Conservation (phyloP, 2,888 invertebrate genomes). For the Ormyrus thymus region DNA sequence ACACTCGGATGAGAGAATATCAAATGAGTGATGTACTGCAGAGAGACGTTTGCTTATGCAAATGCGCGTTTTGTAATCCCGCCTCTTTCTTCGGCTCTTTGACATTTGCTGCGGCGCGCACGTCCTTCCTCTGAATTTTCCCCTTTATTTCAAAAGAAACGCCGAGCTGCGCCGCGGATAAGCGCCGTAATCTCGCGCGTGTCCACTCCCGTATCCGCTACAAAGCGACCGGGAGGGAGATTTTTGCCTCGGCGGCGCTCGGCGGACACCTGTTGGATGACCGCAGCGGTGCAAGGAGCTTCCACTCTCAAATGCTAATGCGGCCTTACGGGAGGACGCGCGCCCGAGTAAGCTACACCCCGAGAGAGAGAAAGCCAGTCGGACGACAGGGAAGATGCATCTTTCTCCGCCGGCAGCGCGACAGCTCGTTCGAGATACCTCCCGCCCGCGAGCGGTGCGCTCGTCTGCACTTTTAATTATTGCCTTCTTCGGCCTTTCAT, state of each 20-base stretch:
- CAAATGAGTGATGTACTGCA: constrained; percentile 52
- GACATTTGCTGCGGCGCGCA: constrained; percentile 15
- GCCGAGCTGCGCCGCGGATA: constrained; percentile 7
- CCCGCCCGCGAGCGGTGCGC: too few species aligned
- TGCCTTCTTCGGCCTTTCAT: too few species aligned
- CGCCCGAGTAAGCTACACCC: constrained; percentile 29
- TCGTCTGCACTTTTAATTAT: too few species aligned
- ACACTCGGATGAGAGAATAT: constrained; percentile 26
- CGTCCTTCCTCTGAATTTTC: not conserved
- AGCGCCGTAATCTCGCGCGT: constrained; percentile 25
- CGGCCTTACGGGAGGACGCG: constrained; percentile 36
- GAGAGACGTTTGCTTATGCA: constrained; percentile 61
- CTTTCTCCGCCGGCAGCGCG: not conserved
- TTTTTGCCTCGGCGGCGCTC: constrained; percentile 33
- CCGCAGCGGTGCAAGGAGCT: constrained; percentile 26
- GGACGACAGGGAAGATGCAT: constrained; percentile 21
- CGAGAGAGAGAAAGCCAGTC: constrained; percentile 13
- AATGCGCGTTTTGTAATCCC: constrained; percentile 44
- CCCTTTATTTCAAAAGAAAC: not conserved
- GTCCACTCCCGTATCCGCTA: constrained; percentile 6
- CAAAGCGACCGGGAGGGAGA: constrained; percentile 17
- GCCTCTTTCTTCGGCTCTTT: constrained; percentile 25
- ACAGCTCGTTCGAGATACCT: not conserved
- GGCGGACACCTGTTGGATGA: constrained; percentile 52
- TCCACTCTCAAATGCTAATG: constrained; percentile 44